phyloP scores from a whole-genome alignment of 2,113 vertebrate genomes.

The Terrapene triunguis region DNA sequence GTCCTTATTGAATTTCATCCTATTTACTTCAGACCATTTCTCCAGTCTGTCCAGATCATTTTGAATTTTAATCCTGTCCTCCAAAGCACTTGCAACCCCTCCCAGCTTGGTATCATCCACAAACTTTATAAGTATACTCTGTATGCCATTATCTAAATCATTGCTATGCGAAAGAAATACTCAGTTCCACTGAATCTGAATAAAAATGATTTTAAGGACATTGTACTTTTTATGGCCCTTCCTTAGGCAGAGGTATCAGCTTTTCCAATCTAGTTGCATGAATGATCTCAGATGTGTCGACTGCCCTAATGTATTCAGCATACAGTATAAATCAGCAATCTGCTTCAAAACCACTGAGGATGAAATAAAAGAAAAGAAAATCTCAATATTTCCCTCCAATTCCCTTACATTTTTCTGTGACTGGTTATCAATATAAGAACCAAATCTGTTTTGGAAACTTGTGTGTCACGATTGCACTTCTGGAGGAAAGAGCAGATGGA shows the following conservation, averaged over 20 bases:
- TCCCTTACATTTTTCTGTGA: constrained; percentile 63
- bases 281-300: constrained; percentile 32
- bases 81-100: too few relatives aligned
- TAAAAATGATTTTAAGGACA: neutral
- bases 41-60: too few relatives aligned
- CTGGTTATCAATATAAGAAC: constrained; percentile 83
- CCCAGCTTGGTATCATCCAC: too few relatives aligned
- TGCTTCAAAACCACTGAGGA: neutral
- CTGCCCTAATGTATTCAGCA: neutral
- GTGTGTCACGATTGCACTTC: constrained; percentile 84
- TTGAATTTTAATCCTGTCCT: too few relatives aligned
- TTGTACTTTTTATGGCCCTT: neutral
- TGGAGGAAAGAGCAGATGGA: constrained; percentile 88
- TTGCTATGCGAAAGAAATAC: neutral
- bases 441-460: constrained; percentile 85
- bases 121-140: too few relatives aligned
- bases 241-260: neutral
- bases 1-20: too few relatives aligned
- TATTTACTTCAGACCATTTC: too few relatives aligned
- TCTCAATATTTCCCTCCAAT: constrained; percentile 18
- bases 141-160: too few relatives aligned
- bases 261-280: constrained; percentile 5
- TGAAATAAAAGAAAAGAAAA: constrained; percentile 48
- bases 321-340: constrained; percentile 29
- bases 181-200: neutral